Conservation (phyloP, 2,888 invertebrate genomes). For the Standfussiana lucernea region DNA sequence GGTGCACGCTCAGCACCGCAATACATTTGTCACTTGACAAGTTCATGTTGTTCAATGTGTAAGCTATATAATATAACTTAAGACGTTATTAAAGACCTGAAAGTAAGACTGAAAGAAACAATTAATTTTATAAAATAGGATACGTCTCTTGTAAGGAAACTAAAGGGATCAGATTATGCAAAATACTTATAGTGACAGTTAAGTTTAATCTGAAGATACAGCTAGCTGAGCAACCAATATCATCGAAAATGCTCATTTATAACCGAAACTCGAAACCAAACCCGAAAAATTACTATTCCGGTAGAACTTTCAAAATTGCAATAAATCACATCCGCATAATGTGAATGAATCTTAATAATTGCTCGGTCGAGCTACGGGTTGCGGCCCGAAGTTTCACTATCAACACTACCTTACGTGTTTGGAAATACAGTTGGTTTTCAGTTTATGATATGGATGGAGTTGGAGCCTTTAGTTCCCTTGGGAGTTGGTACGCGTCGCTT, state of each 20-base stretch:
- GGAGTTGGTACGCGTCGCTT: constrained; percentile 20
- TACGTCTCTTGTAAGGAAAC: not conserved
- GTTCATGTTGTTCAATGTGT: not conserved
- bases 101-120: not conserved
- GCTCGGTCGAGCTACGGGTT: constrained; percentile 41
- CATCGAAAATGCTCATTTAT: not conserved
- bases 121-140: not conserved
- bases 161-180: not conserved
- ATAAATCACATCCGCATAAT: constrained; percentile 47
- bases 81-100: not conserved
- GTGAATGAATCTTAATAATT: constrained; percentile 59
- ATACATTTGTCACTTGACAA: not conserved
- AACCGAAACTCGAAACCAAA: not conserved
- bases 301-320: constrained; percentile 9
- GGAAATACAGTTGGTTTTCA: constrained; percentile 47
- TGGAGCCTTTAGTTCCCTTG: constrained; percentile 50
- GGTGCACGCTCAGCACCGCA: not conserved
- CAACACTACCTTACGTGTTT: constrained; percentile 19
- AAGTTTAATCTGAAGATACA: not conserved
- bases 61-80: not conserved
- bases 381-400: constrained; percentile 8
- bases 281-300: not conserved
- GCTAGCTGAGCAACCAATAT: not conserved
- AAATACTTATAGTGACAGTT: not conserved
- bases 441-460: constrained; percentile 23